phyloP scores from a whole-genome alignment of 2,888 invertebrate species.

The Danaus chrysippus region DNA sequence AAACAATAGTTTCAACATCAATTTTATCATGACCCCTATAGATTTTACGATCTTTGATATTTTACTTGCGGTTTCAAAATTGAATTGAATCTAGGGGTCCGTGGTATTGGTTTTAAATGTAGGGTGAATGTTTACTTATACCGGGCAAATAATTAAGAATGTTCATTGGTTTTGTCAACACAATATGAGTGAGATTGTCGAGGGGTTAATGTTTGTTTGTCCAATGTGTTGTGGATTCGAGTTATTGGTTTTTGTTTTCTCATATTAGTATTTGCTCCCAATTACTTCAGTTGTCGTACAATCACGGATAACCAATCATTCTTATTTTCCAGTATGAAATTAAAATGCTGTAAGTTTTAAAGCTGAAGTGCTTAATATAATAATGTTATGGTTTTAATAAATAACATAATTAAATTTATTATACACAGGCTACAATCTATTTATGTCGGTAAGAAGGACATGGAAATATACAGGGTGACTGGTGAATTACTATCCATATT shows the following conservation, averaged over 20 bases:
- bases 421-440: too few species aligned
- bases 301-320: not conserved
- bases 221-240: slow-evolving; percentile 46
- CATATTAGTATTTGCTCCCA: slow-evolving; percentile 32
- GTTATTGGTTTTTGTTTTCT: slow-evolving; percentile 49
- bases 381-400: too few species aligned
- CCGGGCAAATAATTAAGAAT: slow-evolving; percentile 76
- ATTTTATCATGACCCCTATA: slow-evolving; percentile 41
- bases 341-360: too few species aligned
- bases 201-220: slow-evolving; percentile 61
- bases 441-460: too few species aligned
- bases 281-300: not conserved
- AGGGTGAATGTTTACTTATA: slow-evolving; percentile 71
- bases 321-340: not conserved
- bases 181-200: slow-evolving; percentile 54
- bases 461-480: too few species aligned
- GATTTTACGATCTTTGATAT: slow-evolving; percentile 17
- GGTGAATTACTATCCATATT: too few species aligned
- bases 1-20: slow-evolving; percentile 62
- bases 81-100: slow-evolving; percentile 38
- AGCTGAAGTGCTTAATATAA: too few species aligned
- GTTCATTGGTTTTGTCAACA: slow-evolving; percentile 77
- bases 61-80: slow-evolving; percentile 18
- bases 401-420: too few species aligned
- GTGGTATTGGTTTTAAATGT: slow-evolving; percentile 43